A percentile compares a stretch with the other conserved stretches of the same genome.
phyloP scores from a whole-genome alignment of 1,140 invertebrate genomes.

The Lordiphosa mommai region DNA sequence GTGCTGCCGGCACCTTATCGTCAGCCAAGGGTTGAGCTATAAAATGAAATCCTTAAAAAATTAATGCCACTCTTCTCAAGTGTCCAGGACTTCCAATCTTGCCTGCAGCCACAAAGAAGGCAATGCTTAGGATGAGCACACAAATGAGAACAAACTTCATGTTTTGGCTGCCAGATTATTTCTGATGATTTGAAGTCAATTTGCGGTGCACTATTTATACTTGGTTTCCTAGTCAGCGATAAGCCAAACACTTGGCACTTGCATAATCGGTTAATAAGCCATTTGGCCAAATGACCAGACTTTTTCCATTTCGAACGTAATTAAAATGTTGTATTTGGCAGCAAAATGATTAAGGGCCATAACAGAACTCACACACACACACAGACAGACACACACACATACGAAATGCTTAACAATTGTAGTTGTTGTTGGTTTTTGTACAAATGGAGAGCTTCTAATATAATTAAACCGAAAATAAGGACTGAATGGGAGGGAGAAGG shows the following conservation, averaged over 20 bases:
- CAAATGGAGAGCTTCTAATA: slow-evolving; percentile 39
- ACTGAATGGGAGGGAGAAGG: background rate
- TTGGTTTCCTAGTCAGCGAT: background rate
- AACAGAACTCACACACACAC: slow-evolving; percentile 24
- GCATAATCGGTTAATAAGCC: slow-evolving; percentile 1
- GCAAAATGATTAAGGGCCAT: slow-evolving; percentile 27
- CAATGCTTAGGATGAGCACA: slow-evolving; percentile 32
- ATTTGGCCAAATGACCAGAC: slow-evolving; percentile 6
- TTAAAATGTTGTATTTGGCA: slow-evolving; percentile 36
- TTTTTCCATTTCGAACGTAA: slow-evolving; percentile 35
- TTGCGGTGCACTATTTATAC: slow-evolving; percentile 31
- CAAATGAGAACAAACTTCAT: slow-evolving; percentile 43
- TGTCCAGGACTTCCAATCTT: background rate
- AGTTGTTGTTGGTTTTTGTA: slow-evolving; percentile 31
- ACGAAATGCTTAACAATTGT: slow-evolving; percentile 39
- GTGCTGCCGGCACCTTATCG: too few species aligned
- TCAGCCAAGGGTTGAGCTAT: background rate
- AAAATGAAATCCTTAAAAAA: background rate
- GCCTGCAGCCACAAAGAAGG: slow-evolving; percentile 36
- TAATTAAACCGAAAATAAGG: slow-evolving; percentile 48
- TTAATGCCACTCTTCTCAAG: background rate
- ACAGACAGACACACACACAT: slow-evolving; percentile 4
- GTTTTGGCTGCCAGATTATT: slow-evolving; percentile 19
- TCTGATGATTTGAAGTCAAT: slow-evolving; percentile 17
- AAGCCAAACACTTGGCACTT: slow-evolving; percentile 33